These are phyloP conservation scores for Ceryle rudis DNA, from an alignment of 2,797 vertebrate genomes.

Conservation along the genomic window DNA sequence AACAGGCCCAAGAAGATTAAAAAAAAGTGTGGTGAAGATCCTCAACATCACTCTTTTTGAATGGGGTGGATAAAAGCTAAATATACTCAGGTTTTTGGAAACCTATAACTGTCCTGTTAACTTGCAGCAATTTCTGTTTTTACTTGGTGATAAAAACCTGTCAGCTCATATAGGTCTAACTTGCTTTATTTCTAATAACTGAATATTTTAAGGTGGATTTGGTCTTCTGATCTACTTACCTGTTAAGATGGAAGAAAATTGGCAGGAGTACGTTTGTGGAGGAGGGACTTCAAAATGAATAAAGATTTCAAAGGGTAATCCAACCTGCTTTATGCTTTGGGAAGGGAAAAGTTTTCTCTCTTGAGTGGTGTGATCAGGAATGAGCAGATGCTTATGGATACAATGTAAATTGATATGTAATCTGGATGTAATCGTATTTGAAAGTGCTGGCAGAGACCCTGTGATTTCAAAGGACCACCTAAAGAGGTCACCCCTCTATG, in stretches of 20 bases:
- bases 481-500: neutral
- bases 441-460: neutral
- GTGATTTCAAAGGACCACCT: neutral
- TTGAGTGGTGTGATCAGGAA: neutral
- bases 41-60: neutral
- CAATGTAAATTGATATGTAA: neutral
- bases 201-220: neutral
- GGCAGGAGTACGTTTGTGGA: neutral
- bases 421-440: neutral
- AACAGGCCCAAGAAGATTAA: neutral
- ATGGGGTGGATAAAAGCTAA: neutral
- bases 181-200: neutral
- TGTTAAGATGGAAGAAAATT: neutral
- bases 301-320: neutral
- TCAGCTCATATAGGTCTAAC: neutral
- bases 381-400: neutral
- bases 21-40: neutral
- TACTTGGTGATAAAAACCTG: neutral
- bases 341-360: neutral
- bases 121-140: neutral
- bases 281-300: neutral
- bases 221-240: slow-evolving; percentile 4
- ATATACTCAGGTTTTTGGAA: neutral
- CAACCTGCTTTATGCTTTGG: neutral
- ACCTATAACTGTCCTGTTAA: neutral